A percentile compares a stretch with the other conserved stretches of the same genome.
phyloP scores from a whole-genome alignment of 2,888 invertebrate species.

The Melitaea athalia region DNA sequence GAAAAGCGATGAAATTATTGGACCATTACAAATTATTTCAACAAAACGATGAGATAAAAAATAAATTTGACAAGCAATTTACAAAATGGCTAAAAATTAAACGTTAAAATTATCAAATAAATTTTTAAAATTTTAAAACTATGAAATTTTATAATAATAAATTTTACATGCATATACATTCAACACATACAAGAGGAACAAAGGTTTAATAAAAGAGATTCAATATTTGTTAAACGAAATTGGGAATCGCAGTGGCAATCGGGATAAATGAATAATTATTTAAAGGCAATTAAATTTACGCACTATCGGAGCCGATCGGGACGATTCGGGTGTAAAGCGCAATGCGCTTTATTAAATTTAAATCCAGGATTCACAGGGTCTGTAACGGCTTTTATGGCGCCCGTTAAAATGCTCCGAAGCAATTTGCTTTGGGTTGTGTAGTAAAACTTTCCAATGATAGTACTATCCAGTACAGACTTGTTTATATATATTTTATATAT shows the following conservation, averaged over 20 bases:
- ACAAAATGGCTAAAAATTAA: too few relatives aligned
- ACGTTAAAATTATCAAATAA: too few relatives aligned
- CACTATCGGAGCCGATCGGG: conserved; percentile 19
- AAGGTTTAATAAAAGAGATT: conserved; percentile 3
- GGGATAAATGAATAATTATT: conserved; percentile 26
- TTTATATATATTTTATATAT: too few relatives aligned
- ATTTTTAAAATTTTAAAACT: too few relatives aligned
- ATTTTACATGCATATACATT: too few relatives aligned
- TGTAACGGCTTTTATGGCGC: conserved; percentile 50
- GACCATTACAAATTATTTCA: too few relatives aligned
- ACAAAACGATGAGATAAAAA: too few relatives aligned
- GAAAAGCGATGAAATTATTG: too few relatives aligned
- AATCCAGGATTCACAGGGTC: conserved; percentile 56
- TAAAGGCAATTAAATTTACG: conserved; percentile 31
- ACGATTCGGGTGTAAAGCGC: conserved; percentile 47
- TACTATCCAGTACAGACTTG: too few relatives aligned
- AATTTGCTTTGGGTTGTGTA: not conserved
- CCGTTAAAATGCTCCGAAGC: conserved; percentile 39
- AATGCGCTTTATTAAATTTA: conserved; percentile 73
- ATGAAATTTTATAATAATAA: too few relatives aligned
- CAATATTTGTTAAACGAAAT: conserved; percentile 21
- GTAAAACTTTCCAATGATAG: too few relatives aligned
- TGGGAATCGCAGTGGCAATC: conserved; percentile 18
- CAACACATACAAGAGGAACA: not conserved
- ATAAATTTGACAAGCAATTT: too few relatives aligned